phyloP scores from a whole-genome alignment of 2,888 invertebrate species.

The Archips crataeganus region DNA sequence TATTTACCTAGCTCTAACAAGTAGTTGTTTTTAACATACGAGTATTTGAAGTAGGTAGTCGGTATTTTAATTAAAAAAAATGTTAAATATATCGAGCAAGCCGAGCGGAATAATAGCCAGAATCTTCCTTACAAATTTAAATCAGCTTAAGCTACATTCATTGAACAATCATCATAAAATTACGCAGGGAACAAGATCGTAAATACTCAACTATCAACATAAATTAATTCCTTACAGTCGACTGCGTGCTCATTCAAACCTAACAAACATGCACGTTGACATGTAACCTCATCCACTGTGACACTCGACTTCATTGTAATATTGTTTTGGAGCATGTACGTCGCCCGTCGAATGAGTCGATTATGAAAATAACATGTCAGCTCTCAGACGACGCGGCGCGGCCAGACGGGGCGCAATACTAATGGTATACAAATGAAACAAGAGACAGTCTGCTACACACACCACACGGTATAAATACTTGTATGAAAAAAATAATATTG shows the following conservation, averaged over 20 bases:
- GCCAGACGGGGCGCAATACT: slow-evolving; percentile 52
- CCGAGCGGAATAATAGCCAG: no score
- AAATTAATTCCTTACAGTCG: slow-evolving; percentile 28
- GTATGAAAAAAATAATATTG: background rate
- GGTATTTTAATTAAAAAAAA: no score
- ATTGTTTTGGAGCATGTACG: slow-evolving; percentile 45
- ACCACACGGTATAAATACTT: background rate
- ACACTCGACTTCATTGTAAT: slow-evolving; percentile 36
- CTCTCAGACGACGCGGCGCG: slow-evolving; percentile 49
- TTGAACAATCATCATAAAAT: slow-evolving; percentile 11
- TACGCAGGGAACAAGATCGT: slow-evolving; percentile 2
- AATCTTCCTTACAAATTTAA: background rate
- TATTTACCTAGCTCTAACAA: background rate
- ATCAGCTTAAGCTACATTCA: background rate
- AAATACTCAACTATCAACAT: slow-evolving; percentile 12
- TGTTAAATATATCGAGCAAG: no score
- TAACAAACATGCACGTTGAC: slow-evolving; percentile 30
- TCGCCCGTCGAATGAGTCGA: slow-evolving; percentile 57
- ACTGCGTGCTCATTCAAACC: slow-evolving; percentile 26
- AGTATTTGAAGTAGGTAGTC: no score
- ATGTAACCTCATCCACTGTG: slow-evolving; percentile 31
- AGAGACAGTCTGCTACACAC: slow-evolving; percentile 50
- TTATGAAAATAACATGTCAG: slow-evolving; percentile 75
- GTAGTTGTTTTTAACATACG: background rate
- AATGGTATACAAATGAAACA: slow-evolving; percentile 71